Evolutionary conservation across 2,888 invertebrate species (phyloP).

Genomic region (Corythucha ciliata): DNA sequence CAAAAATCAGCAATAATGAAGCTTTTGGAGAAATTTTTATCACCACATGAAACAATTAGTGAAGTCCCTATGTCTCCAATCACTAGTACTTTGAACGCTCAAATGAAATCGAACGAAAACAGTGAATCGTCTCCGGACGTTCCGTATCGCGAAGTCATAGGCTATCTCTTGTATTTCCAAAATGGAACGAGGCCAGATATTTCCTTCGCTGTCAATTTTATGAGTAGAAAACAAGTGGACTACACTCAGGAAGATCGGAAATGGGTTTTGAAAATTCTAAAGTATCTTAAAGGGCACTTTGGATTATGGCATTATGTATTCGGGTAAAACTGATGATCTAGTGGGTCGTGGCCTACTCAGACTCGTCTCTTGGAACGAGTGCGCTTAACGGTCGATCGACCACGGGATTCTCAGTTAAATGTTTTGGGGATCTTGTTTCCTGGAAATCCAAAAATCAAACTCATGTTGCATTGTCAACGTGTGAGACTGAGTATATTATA

Average conservation of each 20-base stretch:
- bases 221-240: not conserved
- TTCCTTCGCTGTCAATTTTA: slow-evolving; percentile 6
- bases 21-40: not conserved
- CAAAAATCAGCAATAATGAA: not conserved
- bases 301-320: not conserved
- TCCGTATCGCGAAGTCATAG: slow-evolving; percentile 4
- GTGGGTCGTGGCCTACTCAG: not conserved
- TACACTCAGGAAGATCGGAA: not conserved
- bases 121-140: slow-evolving; percentile 2
- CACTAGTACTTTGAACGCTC: slow-evolving; percentile 1
- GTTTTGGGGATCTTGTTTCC: slow-evolving; percentile 3
- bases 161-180: slow-evolving; percentile 8
- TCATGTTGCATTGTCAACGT: slow-evolving; percentile 2
- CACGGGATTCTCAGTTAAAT: not conserved
- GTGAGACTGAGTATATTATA: slow-evolving; percentile 10
- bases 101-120: not conserved
- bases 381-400: not conserved
- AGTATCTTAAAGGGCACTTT: not conserved
- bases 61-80: not conserved
- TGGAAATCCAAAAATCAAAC: slow-evolving; percentile 8
- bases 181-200: slow-evolving; percentile 7
- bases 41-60: not conserved
- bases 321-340: slow-evolving; percentile 1
- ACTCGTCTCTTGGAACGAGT: slow-evolving; percentile 7
- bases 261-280: not conserved